phyloP scores from a whole-genome alignment of 2,797 vertebrate species.

The Karalla daura region DNA sequence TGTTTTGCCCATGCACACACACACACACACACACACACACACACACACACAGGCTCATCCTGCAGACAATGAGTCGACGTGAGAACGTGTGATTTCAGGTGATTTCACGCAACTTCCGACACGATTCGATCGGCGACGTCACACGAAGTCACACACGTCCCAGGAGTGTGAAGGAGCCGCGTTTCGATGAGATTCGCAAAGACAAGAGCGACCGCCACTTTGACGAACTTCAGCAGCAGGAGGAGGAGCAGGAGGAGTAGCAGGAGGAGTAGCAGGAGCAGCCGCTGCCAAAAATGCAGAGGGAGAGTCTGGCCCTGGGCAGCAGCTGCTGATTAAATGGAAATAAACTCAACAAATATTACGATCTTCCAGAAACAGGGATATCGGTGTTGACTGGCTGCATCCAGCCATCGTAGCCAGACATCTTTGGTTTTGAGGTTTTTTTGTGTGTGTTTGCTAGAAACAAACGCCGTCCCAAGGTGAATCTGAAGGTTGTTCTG shows the following conservation, averaged over 20 bases:
- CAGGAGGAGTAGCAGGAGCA: background rate
- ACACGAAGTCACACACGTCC: constrained; percentile 27
- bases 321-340: background rate
- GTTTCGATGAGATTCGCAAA: too few relatives aligned
- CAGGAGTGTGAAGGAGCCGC: too few relatives aligned
- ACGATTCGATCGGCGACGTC: constrained; percentile 55
- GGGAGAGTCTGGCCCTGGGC: too few relatives aligned
- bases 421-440: too few relatives aligned
- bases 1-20: too few relatives aligned
- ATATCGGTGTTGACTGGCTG: too few relatives aligned
- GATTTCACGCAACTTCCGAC: constrained; percentile 70
- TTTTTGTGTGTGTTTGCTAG: background rate
- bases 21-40: too few relatives aligned
- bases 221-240: background rate
- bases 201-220: constrained; percentile 3
- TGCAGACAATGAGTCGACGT: constrained; percentile 73
- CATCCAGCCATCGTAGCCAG: too few relatives aligned
- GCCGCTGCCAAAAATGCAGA: background rate
- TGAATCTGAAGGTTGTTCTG: background rate
- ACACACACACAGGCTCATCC: constrained; percentile 43
- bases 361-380: too few relatives aligned
- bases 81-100: constrained; percentile 47
- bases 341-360: background rate
- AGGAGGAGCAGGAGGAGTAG: background rate
- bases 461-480: background rate